Conservation (phyloP, 1,140 invertebrate genomes). For the Andricus grossulariae region DNA sequence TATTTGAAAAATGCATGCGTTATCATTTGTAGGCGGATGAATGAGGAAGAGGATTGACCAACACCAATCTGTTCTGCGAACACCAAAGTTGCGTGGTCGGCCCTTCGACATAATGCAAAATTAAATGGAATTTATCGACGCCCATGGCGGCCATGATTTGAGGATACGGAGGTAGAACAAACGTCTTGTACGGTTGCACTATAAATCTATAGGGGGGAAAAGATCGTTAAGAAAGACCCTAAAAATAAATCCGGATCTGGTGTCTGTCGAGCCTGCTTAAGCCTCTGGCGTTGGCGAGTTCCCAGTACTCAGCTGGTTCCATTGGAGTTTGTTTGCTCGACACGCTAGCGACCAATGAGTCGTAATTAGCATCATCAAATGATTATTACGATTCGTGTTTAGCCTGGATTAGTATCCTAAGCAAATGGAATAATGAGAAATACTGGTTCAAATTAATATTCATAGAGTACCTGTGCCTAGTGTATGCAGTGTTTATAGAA, state of each 20-base stretch:
- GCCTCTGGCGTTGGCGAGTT: slow-evolving; percentile 33
- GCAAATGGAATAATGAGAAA: slow-evolving; percentile 1
- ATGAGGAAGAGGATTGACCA: neutral
- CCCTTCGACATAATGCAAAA: slow-evolving; percentile 19
- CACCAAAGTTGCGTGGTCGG: neutral
- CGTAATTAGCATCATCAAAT: slow-evolving; percentile 55
- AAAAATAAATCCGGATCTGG: slow-evolving; percentile 17
- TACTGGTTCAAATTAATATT: slow-evolving; percentile 13
- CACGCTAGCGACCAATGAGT: slow-evolving; percentile 59
- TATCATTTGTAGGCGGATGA: neutral
- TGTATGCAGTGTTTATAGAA: neutral
- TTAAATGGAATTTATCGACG: slow-evolving; percentile 26
- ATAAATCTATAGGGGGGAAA: slow-evolving; percentile 5
- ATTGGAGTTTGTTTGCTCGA: slow-evolving; percentile 53
- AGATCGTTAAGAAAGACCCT: slow-evolving; percentile 15
- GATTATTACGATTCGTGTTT: slow-evolving; percentile 65
- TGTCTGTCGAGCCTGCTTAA: neutral
- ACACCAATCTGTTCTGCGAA: slow-evolving; percentile 7
- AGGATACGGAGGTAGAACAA: slow-evolving; percentile 17
- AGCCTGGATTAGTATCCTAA: slow-evolving; percentile 50
- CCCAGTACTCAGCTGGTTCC: neutral
- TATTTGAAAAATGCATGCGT: too few species aligned
- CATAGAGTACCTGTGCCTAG: neutral
- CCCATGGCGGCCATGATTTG: slow-evolving; percentile 23
- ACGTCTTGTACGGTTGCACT: slow-evolving; percentile 1